phyloP scores from a whole-genome alignment of 2,113 vertebrate species.

The Peromyscus polionotus region DNA sequence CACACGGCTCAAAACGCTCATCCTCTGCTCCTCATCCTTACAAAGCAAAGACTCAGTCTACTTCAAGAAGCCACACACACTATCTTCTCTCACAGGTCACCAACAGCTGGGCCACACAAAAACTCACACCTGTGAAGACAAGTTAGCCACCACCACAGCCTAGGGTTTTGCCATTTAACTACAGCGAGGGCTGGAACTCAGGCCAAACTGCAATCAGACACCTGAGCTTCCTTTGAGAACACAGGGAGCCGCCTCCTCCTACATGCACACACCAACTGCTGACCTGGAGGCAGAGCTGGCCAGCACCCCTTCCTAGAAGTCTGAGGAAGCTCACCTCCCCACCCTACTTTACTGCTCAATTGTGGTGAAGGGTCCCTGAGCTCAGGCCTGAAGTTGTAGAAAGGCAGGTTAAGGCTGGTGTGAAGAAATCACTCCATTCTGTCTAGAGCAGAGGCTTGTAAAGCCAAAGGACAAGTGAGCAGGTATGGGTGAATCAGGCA shows the following conservation, averaged over 20 bases:
- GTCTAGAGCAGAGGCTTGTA: background rate
- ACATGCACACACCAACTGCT: background rate
- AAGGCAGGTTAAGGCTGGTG: background rate
- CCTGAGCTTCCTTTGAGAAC: background rate
- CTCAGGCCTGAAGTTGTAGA: background rate
- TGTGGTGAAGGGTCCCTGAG: background rate
- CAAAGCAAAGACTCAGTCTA: background rate
- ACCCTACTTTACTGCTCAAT: background rate
- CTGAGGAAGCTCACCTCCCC: background rate
- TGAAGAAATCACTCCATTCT: background rate
- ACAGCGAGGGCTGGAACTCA: rapidly evolving
- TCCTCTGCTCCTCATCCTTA: background rate
- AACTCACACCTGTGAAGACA: background rate
- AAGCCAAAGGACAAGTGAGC: background rate
- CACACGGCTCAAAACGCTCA: background rate
- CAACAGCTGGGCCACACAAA: background rate
- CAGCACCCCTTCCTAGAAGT: background rate
- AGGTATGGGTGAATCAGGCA: background rate
- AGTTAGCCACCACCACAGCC: background rate
- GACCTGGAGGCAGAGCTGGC: background rate
- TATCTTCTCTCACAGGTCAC: background rate
- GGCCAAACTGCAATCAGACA: background rate
- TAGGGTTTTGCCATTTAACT: background rate
- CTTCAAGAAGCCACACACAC: background rate
- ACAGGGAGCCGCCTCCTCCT: too few relatives aligned